Percentiles rank a stretch among this genome's conserved stretches.
Conservation (phyloP, 2,797 vertebrate species). For the Fringilla coelebs region DNA sequence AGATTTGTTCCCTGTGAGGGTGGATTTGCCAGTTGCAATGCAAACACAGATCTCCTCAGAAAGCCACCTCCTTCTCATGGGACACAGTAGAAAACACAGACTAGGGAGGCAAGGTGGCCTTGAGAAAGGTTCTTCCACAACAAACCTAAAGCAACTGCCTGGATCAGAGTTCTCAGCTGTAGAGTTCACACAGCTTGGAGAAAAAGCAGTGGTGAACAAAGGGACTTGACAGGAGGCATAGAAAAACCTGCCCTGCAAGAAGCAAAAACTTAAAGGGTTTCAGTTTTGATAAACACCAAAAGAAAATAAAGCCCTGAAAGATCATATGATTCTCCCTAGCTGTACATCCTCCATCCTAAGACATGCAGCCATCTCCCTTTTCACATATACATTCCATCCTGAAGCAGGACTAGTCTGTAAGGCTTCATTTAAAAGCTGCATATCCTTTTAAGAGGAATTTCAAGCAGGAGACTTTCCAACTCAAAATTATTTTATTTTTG, state of each 20-base stretch:
- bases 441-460: background rate
- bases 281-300: background rate
- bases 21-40: background rate
- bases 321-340: background rate
- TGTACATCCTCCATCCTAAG: background rate
- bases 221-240: background rate
- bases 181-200: accelerated
- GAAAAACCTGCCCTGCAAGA: background rate
- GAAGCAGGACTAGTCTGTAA: background rate
- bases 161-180: background rate
- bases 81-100: background rate
- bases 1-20: background rate
- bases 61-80: background rate
- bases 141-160: background rate
- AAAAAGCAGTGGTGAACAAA: background rate
- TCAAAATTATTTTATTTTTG: background rate
- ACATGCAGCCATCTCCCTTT: background rate
- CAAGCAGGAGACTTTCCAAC: background rate
- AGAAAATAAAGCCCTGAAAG: background rate
- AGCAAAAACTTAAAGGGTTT: background rate
- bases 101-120: background rate
- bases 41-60: background rate
- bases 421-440: background rate
- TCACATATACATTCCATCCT: background rate
- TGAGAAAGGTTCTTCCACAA: background rate